Percentiles rank a stretch among this genome's conserved stretches.
Evolutionary conservation across 1,140 invertebrate species (phyloP).

Genomic region (Zaprionus capensis): DNA sequence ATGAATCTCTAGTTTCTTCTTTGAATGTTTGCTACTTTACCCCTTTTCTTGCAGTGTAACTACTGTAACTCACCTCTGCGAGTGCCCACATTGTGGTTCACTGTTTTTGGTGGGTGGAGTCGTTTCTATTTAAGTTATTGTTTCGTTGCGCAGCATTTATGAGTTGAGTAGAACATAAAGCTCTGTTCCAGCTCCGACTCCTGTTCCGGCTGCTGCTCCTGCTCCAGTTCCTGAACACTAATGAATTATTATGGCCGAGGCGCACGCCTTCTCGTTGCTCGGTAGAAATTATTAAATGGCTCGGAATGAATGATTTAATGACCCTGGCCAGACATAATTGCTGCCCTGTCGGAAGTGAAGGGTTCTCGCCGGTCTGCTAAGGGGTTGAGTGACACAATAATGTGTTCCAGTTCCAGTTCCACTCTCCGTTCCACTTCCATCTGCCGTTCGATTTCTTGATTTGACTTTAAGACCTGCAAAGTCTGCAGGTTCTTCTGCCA

Average conservation of each 20-base stretch:
- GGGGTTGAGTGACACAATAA: conserved; percentile 51
- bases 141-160: conserved; percentile 64
- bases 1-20: neutral
- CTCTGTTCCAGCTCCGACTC: neutral
- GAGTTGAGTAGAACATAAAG: conserved; percentile 20
- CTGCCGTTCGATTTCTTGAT: neutral
- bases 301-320: conserved; percentile 83
- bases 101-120: conserved; percentile 3
- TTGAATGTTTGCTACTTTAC: neutral
- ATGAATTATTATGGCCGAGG: conserved; percentile 70
- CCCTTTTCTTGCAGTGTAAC: neutral
- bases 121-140: conserved; percentile 73
- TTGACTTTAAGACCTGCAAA: neutral
- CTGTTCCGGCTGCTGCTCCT: conserved; percentile 31
- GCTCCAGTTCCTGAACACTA: conserved; percentile 37
- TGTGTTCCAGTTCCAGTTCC: conserved; percentile 25
- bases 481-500: neutral
- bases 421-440: conserved; percentile 12
- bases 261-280: conserved; percentile 46
- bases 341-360: conserved; percentile 53
- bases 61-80: conserved; percentile 20
- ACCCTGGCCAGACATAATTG: conserved; percentile 67
- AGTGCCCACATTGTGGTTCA: conserved; percentile 53
- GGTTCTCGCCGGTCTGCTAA: conserved; percentile 48
- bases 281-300: conserved; percentile 81